Evolutionary conservation across 2,797 vertebrate genomes (phyloP).

Genomic region (Semaprochilodus insignis): DNA sequence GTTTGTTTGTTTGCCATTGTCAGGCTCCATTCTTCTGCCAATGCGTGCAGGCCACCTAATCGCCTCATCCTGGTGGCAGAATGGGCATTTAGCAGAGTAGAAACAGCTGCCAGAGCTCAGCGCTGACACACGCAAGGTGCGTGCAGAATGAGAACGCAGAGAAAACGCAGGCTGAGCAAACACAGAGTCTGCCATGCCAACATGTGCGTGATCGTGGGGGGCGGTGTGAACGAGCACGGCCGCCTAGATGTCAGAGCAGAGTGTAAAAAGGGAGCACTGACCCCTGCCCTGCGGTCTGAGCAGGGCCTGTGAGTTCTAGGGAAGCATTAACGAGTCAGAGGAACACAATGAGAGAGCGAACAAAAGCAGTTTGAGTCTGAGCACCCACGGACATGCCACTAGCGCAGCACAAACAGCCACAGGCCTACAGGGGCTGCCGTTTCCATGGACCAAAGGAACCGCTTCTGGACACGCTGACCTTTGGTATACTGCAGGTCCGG

Average conservation of each 20-base stretch:
- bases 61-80: constrained; percentile 28
- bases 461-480: constrained; percentile 45
- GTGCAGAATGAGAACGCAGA: constrained; percentile 27
- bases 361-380: constrained; percentile 41
- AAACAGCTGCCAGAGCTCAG: constrained; percentile 24
- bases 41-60: constrained; percentile 24
- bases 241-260: constrained; percentile 30
- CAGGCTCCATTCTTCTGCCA: not conserved
- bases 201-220: constrained; percentile 8
- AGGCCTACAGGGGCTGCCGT: constrained; percentile 30
- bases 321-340: constrained; percentile 49
- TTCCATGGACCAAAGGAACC: constrained; percentile 37
- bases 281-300: constrained; percentile 46
- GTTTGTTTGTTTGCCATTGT: constrained; percentile 53
- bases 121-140: constrained; percentile 44
- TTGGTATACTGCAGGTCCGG: constrained; percentile 32
- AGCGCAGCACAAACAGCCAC: constrained; percentile 41
- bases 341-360: constrained; percentile 32
- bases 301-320: constrained; percentile 28
- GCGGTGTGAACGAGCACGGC: constrained; percentile 32
- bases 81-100: constrained; percentile 49
- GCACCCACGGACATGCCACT: constrained; percentile 2
- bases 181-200: not conserved
- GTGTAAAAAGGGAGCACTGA: constrained; percentile 44
- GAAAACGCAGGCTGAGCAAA: constrained; percentile 31